These are phyloP conservation scores for Enteromius treurensis DNA, from an alignment of 2,797 vertebrate genomes.

Conservation along the genomic window DNA sequence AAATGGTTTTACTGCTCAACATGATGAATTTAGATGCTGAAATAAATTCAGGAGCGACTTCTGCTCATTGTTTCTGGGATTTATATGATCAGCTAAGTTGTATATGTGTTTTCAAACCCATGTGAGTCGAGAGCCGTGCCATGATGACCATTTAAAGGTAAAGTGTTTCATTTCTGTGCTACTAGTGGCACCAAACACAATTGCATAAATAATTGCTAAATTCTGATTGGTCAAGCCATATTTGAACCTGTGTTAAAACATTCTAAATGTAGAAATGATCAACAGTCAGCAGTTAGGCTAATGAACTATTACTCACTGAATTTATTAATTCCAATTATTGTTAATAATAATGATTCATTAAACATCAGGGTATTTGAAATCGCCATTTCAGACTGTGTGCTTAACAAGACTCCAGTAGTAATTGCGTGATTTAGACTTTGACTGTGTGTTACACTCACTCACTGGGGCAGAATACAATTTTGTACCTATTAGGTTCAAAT, in stretches of 20 bases:
- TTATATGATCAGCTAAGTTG: background rate
- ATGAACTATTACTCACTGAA: background rate
- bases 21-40: background rate
- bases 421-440: background rate
- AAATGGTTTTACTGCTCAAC: conserved; percentile 7
- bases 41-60: background rate
- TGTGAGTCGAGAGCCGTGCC: background rate
- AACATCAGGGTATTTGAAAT: background rate
- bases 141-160: background rate
- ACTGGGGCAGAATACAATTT: no score
- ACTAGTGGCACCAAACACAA: background rate
- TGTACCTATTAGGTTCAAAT: no score
- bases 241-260: background rate
- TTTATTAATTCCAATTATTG: background rate
- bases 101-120: background rate
- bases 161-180: background rate
- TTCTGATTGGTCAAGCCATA: background rate
- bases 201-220: background rate
- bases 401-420: background rate
- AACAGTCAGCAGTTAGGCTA: background rate
- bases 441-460: background rate
- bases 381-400: background rate
- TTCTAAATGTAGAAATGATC: background rate
- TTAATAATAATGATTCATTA: background rate
- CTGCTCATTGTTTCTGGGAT: background rate